Base-by-base conservation (phyloP, 1,140 invertebrate species). In the Akabosia matsudoensis region DNA sequence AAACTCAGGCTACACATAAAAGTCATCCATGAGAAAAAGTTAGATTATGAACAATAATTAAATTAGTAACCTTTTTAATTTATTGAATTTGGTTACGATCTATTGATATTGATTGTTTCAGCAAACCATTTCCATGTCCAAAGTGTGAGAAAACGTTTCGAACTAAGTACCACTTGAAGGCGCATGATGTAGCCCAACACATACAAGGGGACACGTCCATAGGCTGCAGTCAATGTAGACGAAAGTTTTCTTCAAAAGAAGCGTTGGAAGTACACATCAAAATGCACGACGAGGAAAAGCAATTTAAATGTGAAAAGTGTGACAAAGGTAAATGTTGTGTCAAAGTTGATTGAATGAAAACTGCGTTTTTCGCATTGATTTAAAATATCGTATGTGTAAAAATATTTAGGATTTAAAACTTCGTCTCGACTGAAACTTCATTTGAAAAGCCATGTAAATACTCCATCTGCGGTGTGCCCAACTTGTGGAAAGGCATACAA, bases 141-240 rank as follows among this genome's bases (percentile, higher is more conserved):
- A 77, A 77, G n/a, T 77, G 76, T 54, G 76, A 77, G 26, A 77
- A 77, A 30, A 26, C 76, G 4, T 77, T 74, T 45, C 71, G 76
- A 45, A 77, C 76, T 10, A 73, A 74, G 37, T 77, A 77, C 33
- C 76, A 77, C 52, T 74, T 77, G 30, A 77, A 77, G 45, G 72
- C 72, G 51, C 76, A 77, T 51, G 71, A 77, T 51, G 76, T 77
- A 1, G 54, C 71, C 30, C 70, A 64, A 7, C 76, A 77, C 33
- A 34, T 74, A 18, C 71, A 74, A 67, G 76, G 76, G 16, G 76
- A 77, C 28, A 45, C 52, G 4, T 31, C 72, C 22, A 31, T 77
- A 16, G 76, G 76, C 14, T 77, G 76, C 33, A 73, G 71, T 67
- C 76, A 77, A 24, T 77, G 76, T 33, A 77, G 72, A 51, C 22